Conservation (phyloP, 1,140 invertebrate genomes). For the Scaptomyza hsui region DNA sequence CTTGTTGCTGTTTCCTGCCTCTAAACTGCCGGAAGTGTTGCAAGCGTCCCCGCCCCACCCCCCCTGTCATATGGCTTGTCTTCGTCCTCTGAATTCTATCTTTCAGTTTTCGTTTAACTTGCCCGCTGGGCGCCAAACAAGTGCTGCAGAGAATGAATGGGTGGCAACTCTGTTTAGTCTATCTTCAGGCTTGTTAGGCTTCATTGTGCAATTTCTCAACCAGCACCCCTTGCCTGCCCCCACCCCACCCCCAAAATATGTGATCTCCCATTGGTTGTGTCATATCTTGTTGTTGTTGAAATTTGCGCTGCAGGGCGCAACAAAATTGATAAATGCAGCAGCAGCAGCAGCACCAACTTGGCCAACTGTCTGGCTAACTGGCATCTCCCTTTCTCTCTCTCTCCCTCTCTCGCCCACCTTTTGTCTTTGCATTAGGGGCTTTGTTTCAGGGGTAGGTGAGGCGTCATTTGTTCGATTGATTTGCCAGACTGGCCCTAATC, state of each 20-base stretch:
- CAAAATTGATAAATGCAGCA: constrained; percentile 80
- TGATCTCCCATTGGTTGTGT: constrained; percentile 38
- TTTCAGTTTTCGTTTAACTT: constrained; percentile 25
- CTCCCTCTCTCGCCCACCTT: not conserved
- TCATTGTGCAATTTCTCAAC: constrained; percentile 63
- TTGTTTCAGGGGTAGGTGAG: constrained; percentile 9
- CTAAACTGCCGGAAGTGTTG: constrained; percentile 66
- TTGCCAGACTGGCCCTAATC: constrained; percentile 37
- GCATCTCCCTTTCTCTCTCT: not conserved
- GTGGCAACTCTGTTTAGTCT: constrained; percentile 8
- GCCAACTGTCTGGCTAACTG: not conserved
- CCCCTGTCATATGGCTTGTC: not conserved
- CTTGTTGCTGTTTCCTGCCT: constrained; percentile 29
- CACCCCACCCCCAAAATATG: constrained; percentile 19
- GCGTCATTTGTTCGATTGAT: constrained; percentile 57
- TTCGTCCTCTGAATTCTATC: not conserved
- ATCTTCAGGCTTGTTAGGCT: constrained; percentile 71
- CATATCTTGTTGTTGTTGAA: constrained; percentile 65
- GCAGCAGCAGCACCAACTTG: not conserved
- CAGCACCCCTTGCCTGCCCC: no score
- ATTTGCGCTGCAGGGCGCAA: constrained; percentile 66
- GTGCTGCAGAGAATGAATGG: not conserved
- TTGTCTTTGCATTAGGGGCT: constrained; percentile 1
- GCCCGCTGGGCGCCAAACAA: constrained; percentile 20
- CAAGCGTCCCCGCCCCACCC: not conserved